A percentile compares a stretch with the other conserved stretches of the same genome.
Evolutionary conservation across 2,888 invertebrate genomes (phyloP).

Genomic region (Hesperia comma): DNA sequence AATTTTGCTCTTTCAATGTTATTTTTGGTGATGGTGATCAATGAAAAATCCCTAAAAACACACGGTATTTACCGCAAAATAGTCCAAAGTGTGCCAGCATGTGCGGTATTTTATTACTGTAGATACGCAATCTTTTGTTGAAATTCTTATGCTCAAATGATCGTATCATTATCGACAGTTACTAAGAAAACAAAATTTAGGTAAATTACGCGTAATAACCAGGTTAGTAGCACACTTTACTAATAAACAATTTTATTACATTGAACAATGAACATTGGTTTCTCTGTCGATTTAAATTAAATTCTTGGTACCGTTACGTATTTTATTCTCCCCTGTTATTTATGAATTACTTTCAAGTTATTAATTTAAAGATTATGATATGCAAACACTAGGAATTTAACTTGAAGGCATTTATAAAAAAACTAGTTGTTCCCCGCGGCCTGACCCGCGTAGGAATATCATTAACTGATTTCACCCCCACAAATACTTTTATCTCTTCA

Average conservation of each 20-base stretch:
- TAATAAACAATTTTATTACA: slow-evolving; percentile 18
- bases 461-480: too few species aligned
- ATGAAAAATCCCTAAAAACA: slow-evolving; percentile 21
- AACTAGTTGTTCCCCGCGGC: too few species aligned
- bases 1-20: slow-evolving; percentile 43
- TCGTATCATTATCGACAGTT: slow-evolving; percentile 6
- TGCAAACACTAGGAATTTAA: too few species aligned
- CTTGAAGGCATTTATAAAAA: too few species aligned
- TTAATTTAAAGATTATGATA: too few species aligned
- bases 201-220: not conserved
- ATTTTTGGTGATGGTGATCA: slow-evolving; percentile 21
- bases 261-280: slow-evolving; percentile 19
- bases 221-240: slow-evolving; percentile 16
- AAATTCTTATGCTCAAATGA: slow-evolving; percentile 12
- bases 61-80: slow-evolving; percentile 9
- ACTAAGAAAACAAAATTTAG: not conserved
- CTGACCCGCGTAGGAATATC: too few species aligned
- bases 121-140: slow-evolving; percentile 19
- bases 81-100: slow-evolving; percentile 21
- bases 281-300: not conserved
- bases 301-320: too few species aligned
- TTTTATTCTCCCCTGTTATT: too few species aligned
- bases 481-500: too few species aligned
- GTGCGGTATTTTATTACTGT: slow-evolving; percentile 17
- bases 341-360: too few species aligned